These are phyloP conservation scores for Mustela lutreola DNA, from an alignment of 2,113 vertebrate species.

Conservation along the genomic window DNA sequence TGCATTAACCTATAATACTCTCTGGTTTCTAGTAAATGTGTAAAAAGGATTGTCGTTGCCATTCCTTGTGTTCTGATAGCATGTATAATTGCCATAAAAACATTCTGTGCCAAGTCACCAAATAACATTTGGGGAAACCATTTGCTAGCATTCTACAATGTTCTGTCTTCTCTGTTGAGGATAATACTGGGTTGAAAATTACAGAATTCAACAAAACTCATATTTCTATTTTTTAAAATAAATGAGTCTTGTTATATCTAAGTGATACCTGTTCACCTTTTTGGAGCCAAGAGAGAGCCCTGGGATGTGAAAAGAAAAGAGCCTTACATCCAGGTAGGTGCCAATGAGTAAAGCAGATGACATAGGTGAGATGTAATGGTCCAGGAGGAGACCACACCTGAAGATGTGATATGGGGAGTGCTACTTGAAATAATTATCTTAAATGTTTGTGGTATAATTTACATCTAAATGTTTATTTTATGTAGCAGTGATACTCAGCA, in stretches of 20 bases:
- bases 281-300: background rate
- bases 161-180: background rate
- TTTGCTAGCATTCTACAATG: too few relatives aligned
- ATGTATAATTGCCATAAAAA: background rate
- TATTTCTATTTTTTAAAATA: background rate
- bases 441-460: background rate
- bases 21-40: background rate
- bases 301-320: background rate
- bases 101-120: background rate
- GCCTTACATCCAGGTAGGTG: background rate
- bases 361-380: background rate
- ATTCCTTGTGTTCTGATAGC: background rate
- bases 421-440: background rate
- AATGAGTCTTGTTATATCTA: background rate
- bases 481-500: background rate
- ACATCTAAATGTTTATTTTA: background rate
- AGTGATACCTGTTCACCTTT: background rate
- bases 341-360: background rate
- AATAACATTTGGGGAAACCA: background rate
- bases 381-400: background rate
- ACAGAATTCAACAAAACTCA: background rate
- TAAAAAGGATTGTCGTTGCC: background rate
- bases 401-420: background rate
- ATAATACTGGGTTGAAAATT: background rate
- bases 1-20: background rate